phyloP scores from a whole-genome alignment of 30 jellyfish, hydroid and myxozoan species.

The Hydractinia echinata region DNA sequence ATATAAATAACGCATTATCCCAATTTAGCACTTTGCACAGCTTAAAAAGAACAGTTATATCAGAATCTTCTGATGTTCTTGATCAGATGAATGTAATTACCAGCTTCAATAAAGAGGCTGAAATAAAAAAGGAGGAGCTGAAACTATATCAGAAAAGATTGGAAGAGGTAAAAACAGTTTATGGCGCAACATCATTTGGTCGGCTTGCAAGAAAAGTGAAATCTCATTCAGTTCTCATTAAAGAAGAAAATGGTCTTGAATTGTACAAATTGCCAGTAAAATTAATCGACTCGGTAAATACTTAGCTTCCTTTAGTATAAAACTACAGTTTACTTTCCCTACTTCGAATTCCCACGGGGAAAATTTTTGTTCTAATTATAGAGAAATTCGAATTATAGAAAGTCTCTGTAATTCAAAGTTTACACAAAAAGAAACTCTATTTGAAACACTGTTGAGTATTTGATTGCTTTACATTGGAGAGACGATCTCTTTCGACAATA shows the following conservation, averaged over 20 bases:
- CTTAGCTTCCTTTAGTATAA: too few relatives aligned
- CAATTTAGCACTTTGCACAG: not conserved
- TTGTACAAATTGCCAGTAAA: not conserved
- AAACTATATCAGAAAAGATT: not conserved
- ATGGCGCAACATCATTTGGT: conserved; percentile 4
- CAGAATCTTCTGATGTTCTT: not conserved
- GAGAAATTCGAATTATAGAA: too few relatives aligned
- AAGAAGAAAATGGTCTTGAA: not conserved
- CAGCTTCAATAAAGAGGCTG: not conserved
- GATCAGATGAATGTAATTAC: not conserved
- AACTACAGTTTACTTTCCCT: too few relatives aligned
- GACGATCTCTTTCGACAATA: too few relatives aligned
- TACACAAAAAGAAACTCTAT: too few relatives aligned
- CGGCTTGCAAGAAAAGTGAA: not conserved
- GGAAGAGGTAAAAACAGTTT: not conserved
- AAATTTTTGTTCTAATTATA: too few relatives aligned
- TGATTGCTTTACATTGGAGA: too few relatives aligned
- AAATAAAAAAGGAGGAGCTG: not conserved
- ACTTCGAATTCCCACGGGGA: too few relatives aligned
- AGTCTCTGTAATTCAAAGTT: too few relatives aligned
- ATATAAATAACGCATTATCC: not conserved
- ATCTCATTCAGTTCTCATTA: not conserved
- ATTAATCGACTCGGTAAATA: not conserved
- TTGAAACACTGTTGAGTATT: too few relatives aligned
- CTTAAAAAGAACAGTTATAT: not conserved